phyloP scores from a whole-genome alignment of 2,797 vertebrate species.

The Melanotaenia parkinsoni region DNA sequence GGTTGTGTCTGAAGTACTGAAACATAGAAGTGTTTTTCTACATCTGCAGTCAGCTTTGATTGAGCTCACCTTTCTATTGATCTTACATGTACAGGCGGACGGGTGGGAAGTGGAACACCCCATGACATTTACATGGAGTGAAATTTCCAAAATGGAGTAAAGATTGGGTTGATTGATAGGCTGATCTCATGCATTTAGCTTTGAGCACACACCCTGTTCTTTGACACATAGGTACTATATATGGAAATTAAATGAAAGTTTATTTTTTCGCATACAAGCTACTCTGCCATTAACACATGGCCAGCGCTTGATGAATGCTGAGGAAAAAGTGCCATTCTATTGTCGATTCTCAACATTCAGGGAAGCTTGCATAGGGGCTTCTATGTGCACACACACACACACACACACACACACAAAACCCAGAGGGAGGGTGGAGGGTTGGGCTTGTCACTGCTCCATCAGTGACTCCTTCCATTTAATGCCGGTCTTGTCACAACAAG shows the following conservation, averaged over 20 bases:
- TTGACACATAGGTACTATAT: conserved; percentile 64
- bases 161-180: conserved; percentile 49
- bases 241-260: conserved; percentile 72
- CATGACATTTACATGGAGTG: conserved; percentile 30
- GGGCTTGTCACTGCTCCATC: conserved; percentile 91
- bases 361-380: conserved; percentile 24
- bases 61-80: conserved; percentile 15
- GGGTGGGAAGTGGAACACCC: conserved; percentile 14
- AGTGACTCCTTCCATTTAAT: conserved; percentile 86
- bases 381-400: conserved; percentile 33
- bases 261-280: conserved; percentile 42
- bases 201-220: conserved; percentile 13
- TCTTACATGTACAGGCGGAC: conserved; percentile 3
- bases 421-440: conserved; percentile 69
- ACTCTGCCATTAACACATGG: conserved; percentile 62
- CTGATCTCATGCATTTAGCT: conserved; percentile 26
- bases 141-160: conserved; percentile 20
- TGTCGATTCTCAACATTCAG: conserved; percentile 59
- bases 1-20: conserved; percentile 3
- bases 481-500: conserved; percentile 95
- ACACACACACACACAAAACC: conserved; percentile 31
- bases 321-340: conserved; percentile 61
- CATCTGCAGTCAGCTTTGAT: conserved; percentile 16
- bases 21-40: conserved; percentile 15
- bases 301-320: conserved; percentile 61